Conservation (phyloP, 2,888 invertebrate species). For the Fabriciana adippe region DNA sequence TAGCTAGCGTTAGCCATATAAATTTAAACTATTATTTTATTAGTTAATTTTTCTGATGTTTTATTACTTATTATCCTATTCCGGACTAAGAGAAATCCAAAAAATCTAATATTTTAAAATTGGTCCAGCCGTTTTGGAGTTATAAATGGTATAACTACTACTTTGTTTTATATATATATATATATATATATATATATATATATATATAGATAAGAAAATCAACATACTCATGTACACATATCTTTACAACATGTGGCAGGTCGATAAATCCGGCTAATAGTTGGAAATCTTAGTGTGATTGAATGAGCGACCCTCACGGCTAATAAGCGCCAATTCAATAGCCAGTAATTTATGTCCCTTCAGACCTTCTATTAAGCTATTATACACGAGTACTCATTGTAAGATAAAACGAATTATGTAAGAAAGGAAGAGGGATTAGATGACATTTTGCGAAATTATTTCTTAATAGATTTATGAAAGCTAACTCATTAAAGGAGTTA, state of each 20-base stretch:
- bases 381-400: conserved; percentile 30
- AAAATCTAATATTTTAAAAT: too few relatives aligned
- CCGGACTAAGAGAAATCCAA: too few relatives aligned
- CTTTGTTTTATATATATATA: too few relatives aligned
- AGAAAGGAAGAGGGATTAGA: conserved; percentile 14
- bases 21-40: too few relatives aligned
- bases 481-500: neutral
- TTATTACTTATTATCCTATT: too few relatives aligned
- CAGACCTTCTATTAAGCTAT: conserved; percentile 31
- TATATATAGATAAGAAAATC: too few relatives aligned
- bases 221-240: neutral
- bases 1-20: too few relatives aligned
- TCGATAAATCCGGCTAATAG: conserved; percentile 36
- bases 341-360: conserved; percentile 38
- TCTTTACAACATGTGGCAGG: conserved; percentile 17
- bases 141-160: too few relatives aligned
- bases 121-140: too few relatives aligned
- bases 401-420: conserved; percentile 18
- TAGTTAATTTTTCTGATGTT: too few relatives aligned
- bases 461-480: conserved; percentile 2
- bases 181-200: too few relatives aligned
- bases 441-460: conserved; percentile 8
- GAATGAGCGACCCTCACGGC: conserved; percentile 25
- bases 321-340: conserved; percentile 36
- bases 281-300: conserved; percentile 35